Percentiles rank a stretch among this genome's conserved stretches.
Evolutionary conservation across 2,888 invertebrate species (phyloP).

Genomic region (Cheilosia pagana): DNA sequence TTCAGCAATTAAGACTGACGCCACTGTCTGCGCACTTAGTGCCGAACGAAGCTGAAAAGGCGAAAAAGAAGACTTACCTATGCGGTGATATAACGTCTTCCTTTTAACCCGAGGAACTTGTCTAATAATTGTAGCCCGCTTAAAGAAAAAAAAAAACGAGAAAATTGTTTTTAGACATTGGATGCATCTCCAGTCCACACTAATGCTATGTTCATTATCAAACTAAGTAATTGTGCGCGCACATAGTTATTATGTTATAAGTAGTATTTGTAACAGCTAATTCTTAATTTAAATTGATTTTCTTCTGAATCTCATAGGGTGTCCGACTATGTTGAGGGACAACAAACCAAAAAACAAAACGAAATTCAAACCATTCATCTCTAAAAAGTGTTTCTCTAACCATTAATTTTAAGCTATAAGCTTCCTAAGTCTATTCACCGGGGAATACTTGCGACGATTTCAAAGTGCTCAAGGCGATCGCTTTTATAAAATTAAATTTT

Average conservation of each 20-base stretch:
- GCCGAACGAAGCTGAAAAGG: constrained; percentile 53
- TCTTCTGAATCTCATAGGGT: too few species aligned
- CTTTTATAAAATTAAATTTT: too few species aligned
- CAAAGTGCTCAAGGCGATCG: too few species aligned
- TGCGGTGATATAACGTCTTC: constrained; percentile 43
- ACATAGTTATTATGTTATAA: constrained; percentile 8
- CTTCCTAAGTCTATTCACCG: too few species aligned
- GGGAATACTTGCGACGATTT: too few species aligned
- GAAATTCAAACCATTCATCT: too few species aligned
- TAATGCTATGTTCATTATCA: constrained; percentile 44
- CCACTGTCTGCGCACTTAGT: constrained; percentile 4
- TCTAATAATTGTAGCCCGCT: constrained; percentile 64
- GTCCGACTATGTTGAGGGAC: too few species aligned
- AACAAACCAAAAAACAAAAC: too few species aligned
- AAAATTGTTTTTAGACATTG: constrained; percentile 54
- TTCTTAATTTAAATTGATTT: too few species aligned
- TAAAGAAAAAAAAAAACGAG: constrained; percentile 67
- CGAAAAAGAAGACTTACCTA: constrained; percentile 64
- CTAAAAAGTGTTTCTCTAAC: too few species aligned
- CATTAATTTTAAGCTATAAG: too few species aligned
- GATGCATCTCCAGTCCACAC: constrained; percentile 29
- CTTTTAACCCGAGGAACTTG: constrained; percentile 36
- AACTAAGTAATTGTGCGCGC: constrained; percentile 24
- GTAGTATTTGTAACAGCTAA: too few species aligned
- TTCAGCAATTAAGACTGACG: constrained; percentile 29